phyloP scores from a whole-genome alignment of 1,140 invertebrate genomes.

The Drosophila rhopaloa region DNA sequence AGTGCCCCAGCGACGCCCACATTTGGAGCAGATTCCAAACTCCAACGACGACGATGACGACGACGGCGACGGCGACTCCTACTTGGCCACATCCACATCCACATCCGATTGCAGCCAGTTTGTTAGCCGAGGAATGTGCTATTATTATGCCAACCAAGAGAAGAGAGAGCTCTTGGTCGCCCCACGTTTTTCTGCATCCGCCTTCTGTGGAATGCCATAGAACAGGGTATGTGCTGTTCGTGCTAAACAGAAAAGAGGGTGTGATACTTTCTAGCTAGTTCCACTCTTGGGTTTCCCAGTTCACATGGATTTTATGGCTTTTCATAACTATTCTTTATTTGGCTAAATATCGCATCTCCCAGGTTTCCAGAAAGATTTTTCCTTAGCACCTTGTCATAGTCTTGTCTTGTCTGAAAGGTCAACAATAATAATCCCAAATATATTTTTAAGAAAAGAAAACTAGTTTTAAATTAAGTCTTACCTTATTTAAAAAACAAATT shows the following conservation, averaged over 20 bases:
- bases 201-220: conserved; percentile 2
- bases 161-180: conserved; percentile 16
- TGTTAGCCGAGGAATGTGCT: conserved; percentile 62
- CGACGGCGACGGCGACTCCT: conserved; percentile 21
- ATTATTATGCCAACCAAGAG: conserved; percentile 63
- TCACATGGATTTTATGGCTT: neutral
- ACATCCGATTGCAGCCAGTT: conserved; percentile 77
- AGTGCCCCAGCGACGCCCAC: conserved; percentile 50
- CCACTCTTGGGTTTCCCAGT: no score
- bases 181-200: conserved; percentile 24
- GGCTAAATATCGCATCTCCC: no score
- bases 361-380: no score
- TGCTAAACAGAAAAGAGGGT: neutral
- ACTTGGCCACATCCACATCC: conserved; percentile 45
- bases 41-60: conserved; percentile 8
- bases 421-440: no score
- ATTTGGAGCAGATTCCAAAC: conserved; percentile 49
- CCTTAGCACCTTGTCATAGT: no score
- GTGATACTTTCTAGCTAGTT: neutral
- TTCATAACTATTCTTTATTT: no score
- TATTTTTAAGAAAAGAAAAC: no score
- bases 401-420: no score
- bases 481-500: no score
- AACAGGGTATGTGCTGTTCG: neutral
- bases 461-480: no score